Evolutionary conservation across 2,113 vertebrate species (phyloP), one percentile per base, ranked within the genome.

Genomic region (Cyprinodon brontotheroides): DNA sequence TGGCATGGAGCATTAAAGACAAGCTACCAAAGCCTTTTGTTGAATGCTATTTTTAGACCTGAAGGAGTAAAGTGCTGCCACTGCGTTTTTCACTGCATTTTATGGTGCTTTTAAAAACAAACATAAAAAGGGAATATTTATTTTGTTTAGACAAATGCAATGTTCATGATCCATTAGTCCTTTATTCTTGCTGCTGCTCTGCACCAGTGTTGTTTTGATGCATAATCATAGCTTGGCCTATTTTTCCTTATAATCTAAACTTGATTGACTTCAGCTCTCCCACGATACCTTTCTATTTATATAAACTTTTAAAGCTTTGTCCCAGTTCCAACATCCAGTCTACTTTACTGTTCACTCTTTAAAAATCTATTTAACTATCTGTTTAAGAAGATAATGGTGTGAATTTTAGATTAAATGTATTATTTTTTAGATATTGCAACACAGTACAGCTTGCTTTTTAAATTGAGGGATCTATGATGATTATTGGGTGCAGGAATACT

Each of bases 31-130:
- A 86, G 82, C 79, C 83, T 82, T 87, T 85, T 86, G 85, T 88
- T 39, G 1, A 67, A 61, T 15, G 81, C 86, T 91, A 91, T 91
- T 89, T 90, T 88, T 90, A 92, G 86, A 80, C 10, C 48, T 3
- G 65, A 86, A 78, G 63, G 74, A 87, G 78, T 68, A 76, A 87
- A 65, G 59, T 65, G 29, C 61, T 81, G 75, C 63, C 67, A 50
- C 66, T 37, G 53, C n/a, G 0, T 62, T 20, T 80, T 57, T 83
- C 68, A 39, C 63, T 61, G 37, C 5, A 12, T 65, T 77, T 50
- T 40, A 41, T 65, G 76, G 11, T 3, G 39, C 11, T 68, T 74
- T 29, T 50, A 15, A 72, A 77, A 47, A 77, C 12, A 8, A 79
- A 41, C 70, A 65, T n/a, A 48, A 59, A 77, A 61, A 77, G 48